Conservation (phyloP, 2,113 vertebrate genomes). For the Platichthys flesus region DNA sequence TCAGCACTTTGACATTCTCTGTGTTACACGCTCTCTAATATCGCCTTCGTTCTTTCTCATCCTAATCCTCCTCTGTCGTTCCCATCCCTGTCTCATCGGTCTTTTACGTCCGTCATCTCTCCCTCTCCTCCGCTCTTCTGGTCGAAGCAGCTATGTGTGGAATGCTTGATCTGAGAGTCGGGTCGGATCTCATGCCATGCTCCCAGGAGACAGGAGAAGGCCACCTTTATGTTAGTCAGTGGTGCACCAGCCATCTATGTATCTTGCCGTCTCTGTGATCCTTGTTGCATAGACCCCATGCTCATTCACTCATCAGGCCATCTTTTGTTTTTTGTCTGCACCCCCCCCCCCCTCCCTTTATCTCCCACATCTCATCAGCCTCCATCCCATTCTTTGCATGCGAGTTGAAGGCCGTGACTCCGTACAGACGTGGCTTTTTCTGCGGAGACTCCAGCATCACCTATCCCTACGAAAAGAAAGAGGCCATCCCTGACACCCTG, state of each 20-base stretch:
- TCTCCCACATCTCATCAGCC: slow-evolving; percentile 70
- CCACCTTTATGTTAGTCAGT: no score
- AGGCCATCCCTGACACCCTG: slow-evolving; percentile 79
- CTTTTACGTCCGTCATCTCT: slow-evolving; percentile 35
- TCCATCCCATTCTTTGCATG: slow-evolving; percentile 85
- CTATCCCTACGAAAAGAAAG: slow-evolving; percentile 71
- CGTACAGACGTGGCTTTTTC: slow-evolving; percentile 84
- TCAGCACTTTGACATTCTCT: slow-evolving; percentile 32
- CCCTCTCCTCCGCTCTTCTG: slow-evolving; percentile 14
- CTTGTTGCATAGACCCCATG: neutral
- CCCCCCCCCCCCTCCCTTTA: neutral
- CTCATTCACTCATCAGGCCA: slow-evolving; percentile 52
- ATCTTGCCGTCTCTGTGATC: slow-evolving; percentile 15
- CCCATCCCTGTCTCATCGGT: slow-evolving; percentile 22
- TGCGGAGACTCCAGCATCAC: slow-evolving; percentile 83
- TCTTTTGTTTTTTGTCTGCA: slow-evolving; percentile 55
- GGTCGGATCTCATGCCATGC: slow-evolving; percentile 35
- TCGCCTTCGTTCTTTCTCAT: slow-evolving; percentile 40
- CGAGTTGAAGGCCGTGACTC: slow-evolving; percentile 79
- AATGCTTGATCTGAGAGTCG: slow-evolving; percentile 70
- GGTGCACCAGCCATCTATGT: neutral
- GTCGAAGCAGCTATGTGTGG: slow-evolving; percentile 67
- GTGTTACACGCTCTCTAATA: slow-evolving; percentile 15
- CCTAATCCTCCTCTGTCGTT: slow-evolving; percentile 50
- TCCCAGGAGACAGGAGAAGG: no score